Percentiles rank a stretch among this genome's conserved stretches.
Conservation (phyloP, 2,797 vertebrate genomes). For the Sarcophilus harrisii region DNA sequence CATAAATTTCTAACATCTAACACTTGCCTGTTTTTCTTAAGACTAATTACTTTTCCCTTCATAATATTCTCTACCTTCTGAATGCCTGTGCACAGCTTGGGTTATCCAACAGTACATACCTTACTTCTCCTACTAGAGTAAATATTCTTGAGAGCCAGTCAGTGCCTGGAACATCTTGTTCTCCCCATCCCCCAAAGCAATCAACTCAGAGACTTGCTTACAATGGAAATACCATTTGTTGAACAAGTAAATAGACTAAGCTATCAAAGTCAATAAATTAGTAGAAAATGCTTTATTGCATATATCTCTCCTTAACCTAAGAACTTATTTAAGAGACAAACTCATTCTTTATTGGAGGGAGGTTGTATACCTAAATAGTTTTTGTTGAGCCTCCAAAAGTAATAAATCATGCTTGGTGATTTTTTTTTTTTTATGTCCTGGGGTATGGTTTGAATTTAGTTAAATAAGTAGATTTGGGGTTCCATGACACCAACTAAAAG, state of each 20-base stretch:
- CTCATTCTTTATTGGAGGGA: not conserved
- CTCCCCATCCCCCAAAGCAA: not conserved
- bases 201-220: not conserved
- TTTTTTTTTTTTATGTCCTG: slow-evolving; percentile 18
- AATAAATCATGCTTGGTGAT: not conserved
- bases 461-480: not conserved
- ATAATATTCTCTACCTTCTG: not conserved
- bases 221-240: not conserved
- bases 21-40: not conserved
- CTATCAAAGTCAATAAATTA: slow-evolving; percentile 31
- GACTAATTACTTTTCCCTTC: not conserved
- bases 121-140: not conserved
- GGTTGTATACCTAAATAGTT: not conserved
- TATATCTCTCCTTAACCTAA: slow-evolving; percentile 7
- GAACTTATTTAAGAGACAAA: not conserved
- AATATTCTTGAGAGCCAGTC: not conserved
- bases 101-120: not conserved
- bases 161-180: not conserved
- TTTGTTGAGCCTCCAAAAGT: not conserved
- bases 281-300: slow-evolving; percentile 4
- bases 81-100: not conserved
- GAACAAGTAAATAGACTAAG: not conserved
- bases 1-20: not conserved
- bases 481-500: not conserved
- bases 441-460: not conserved